Base-by-base conservation (phyloP, 2,888 invertebrate species). In the Furcula furcula region DNA sequence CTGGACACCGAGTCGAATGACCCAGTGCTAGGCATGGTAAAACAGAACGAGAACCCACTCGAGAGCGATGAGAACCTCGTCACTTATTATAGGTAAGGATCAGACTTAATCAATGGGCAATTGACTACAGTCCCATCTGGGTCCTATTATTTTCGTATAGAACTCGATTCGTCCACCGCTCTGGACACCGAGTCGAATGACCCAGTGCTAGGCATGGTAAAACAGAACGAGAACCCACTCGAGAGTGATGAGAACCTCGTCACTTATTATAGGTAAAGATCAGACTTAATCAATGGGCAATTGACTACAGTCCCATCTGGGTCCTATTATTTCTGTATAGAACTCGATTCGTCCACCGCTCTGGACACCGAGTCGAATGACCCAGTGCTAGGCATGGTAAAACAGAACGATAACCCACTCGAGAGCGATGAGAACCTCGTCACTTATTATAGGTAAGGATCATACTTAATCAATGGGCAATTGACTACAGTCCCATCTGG, bases 1-100 rank as follows among this genome's bases (percentile, higher is more conserved):
- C 47, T 82, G 4, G 90, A 90, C 40, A 88, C 90, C 0, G 91
- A 91, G 43, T 86, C 86, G 0, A 90, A 90, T 37, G 91, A 91
- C 1, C 88, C 86, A 0, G 57, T 85, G 4, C 74, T 76, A n/a
- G 80, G 76, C 4, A 71, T 64, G n/a, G 67, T 71, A 1, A 78
- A 76, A 36, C 76, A 76, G 25, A 72, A 81, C 26, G 81, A n/a
- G n/a, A n/a, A 91, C 46, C 91, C 90, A 1, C 66, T 90, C 31
- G 90, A 91, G 48, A 90, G 70, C 40, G 79, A 83, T 25, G 86
- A 86, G 1, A 80, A 67, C 11, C 72, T 91, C 36, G 70, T 73
- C 2, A 55, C 80, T 34, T 82, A 91, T 65, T 92, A 90, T 49
- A 86, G 87, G 90, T 90, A 43, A 55, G 52, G n/a, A n/a, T n/a